Evolutionary conservation across 2,797 vertebrate genomes (phyloP).

Genomic region (Bovichtus diacanthus): DNA sequence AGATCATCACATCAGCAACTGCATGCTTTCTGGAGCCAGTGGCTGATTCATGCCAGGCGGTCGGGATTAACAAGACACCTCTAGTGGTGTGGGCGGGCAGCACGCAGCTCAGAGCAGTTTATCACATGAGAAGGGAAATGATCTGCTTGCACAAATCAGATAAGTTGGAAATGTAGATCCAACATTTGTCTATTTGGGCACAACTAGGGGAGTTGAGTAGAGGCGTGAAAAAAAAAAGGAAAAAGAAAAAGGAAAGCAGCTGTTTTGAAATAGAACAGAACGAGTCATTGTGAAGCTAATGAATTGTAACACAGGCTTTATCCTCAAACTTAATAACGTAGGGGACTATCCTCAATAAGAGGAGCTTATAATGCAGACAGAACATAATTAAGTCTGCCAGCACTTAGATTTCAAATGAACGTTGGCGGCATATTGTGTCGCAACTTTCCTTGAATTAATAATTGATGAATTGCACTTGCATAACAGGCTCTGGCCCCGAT

Average conservation of each 20-base stretch:
- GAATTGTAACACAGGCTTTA: neutral
- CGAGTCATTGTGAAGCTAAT: slow-evolving; percentile 1
- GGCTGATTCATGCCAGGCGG: slow-evolving; percentile 52
- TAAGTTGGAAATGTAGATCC: neutral
- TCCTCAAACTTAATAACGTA: neutral
- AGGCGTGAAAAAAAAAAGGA: neutral
- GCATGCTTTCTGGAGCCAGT: slow-evolving; percentile 47
- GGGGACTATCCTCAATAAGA: neutral
- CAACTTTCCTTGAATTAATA: slow-evolving; percentile 9
- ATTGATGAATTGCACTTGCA: slow-evolving; percentile 18
- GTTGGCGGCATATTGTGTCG: neutral
- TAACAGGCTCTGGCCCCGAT: slow-evolving; percentile 8
- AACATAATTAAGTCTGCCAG: slow-evolving; percentile 9
- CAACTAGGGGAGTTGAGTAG: neutral
- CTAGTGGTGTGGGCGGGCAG: slow-evolving; percentile 27
- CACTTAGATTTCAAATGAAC: slow-evolving; percentile 19
- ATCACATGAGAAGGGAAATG: slow-evolving; percentile 21
- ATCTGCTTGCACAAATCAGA: slow-evolving; percentile 14
- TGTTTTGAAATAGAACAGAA: neutral
- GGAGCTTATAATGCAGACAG: neutral
- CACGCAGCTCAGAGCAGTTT: slow-evolving; percentile 15
- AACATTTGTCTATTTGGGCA: neutral
- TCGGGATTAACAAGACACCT: slow-evolving; percentile 52
- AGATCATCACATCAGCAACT: slow-evolving; percentile 55
- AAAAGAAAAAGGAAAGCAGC: too few relatives aligned